phyloP scores from a whole-genome alignment of 2,888 invertebrate genomes.

The Bimastos eiseni region DNA sequence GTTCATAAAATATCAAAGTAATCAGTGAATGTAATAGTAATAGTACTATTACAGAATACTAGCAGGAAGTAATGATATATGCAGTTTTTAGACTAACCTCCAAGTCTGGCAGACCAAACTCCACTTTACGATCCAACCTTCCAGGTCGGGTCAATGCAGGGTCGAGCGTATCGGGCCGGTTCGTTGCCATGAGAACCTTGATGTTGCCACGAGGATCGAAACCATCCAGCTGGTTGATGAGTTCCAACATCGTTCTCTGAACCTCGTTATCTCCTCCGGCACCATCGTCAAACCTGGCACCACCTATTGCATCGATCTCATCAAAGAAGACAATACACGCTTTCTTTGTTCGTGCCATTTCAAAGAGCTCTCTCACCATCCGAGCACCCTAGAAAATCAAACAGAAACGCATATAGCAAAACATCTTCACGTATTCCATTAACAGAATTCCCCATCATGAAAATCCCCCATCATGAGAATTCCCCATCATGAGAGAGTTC shows the following conservation, averaged over 20 bases:
- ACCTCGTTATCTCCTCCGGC: constrained; percentile 84
- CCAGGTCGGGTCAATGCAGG: constrained; percentile 98
- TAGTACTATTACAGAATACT: not conserved
- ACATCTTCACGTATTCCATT: not conserved
- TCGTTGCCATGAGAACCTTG: constrained; percentile 89
- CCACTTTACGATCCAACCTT: constrained; percentile 92
- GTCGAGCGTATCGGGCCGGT: constrained; percentile 96
- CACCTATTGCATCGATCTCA: constrained; percentile 99
- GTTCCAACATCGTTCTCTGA: constrained; percentile 96
- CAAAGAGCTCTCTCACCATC: constrained; percentile 98
- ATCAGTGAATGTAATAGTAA: not conserved
- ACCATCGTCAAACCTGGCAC: constrained; percentile 96
- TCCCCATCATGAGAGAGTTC: too few species aligned
- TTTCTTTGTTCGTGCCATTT: constrained; percentile 99
- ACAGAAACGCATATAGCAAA: not conserved
- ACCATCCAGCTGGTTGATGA: constrained; percentile 97
- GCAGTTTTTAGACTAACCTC: constrained; percentile 68
- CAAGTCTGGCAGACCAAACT: constrained; percentile 95
- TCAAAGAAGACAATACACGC: constrained; percentile 99
- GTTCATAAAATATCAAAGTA: not conserved
- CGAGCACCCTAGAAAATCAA: constrained; percentile 80
- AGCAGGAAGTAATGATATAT: not conserved
- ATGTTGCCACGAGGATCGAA: constrained; percentile 95
- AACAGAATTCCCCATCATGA: too few species aligned
- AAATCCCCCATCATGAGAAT: too few species aligned